These are phyloP conservation scores for Conus ventricosus DNA, from an alignment of 1,140 invertebrate genomes.

Conservation along the genomic window DNA sequence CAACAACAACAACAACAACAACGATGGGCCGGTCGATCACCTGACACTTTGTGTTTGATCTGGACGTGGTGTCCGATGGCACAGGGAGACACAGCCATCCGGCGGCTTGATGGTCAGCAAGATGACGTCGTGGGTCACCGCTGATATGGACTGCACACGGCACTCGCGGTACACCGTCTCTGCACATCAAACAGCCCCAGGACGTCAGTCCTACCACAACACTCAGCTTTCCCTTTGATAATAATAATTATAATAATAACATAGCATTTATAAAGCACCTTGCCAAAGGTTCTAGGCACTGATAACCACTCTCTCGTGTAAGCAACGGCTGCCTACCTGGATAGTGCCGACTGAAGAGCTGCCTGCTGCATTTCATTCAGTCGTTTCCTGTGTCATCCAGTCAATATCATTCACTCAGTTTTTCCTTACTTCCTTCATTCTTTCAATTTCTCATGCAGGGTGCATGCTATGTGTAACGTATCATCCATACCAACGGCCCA, in stretches of 20 bases:
- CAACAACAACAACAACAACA: neutral
- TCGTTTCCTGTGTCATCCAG: too few species aligned
- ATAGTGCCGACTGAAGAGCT: too few species aligned
- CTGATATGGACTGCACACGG: conserved; percentile 58
- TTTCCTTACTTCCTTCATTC: too few species aligned
- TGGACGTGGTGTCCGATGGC: conserved; percentile 80
- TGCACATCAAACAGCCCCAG: conserved; percentile 29
- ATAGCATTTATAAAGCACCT: neutral
- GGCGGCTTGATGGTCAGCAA: conserved; percentile 76
- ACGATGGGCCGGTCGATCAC: neutral
- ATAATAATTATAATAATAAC: neutral
- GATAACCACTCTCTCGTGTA: too few species aligned
- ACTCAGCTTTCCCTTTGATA: neutral
- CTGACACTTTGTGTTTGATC: conserved; percentile 68
- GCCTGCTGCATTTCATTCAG: too few species aligned
- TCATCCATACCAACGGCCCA: too few species aligned
- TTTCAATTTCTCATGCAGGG: too few species aligned
- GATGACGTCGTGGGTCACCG: conserved; percentile 78
- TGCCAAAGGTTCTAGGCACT: too few species aligned
- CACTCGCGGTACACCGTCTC: conserved; percentile 60
- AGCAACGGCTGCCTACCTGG: too few species aligned
- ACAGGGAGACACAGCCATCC: conserved; percentile 73
- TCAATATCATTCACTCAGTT: too few species aligned
- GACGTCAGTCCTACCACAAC: neutral
- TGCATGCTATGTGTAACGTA: too few species aligned